These are phyloP conservation scores for Aplidium turbinatum DNA, from an alignment of 23 tunicate species.

Conservation along the genomic window DNA sequence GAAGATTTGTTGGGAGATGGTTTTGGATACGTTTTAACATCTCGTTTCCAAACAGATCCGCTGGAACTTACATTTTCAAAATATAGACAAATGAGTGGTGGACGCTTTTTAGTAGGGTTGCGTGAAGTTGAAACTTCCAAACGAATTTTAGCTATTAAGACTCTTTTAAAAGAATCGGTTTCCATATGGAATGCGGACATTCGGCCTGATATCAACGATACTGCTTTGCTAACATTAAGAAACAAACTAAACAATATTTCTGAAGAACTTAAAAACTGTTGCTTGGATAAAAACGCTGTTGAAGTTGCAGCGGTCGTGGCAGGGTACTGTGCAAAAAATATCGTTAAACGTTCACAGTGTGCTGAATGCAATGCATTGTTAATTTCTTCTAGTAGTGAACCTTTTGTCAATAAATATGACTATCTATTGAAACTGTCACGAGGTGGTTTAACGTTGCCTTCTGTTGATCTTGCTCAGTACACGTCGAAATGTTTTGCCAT, in stretches of 20 bases:
- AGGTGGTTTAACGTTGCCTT: neutral
- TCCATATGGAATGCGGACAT: too few species aligned
- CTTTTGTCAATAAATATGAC: too few species aligned
- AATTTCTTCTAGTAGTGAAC: too few species aligned
- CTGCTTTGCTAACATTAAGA: neutral
- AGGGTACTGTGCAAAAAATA: conserved; percentile 1
- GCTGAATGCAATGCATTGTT: neutral
- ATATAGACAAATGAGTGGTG: neutral
- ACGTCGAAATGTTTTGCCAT: conserved; percentile 1
- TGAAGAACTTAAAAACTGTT: neutral
- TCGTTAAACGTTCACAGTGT: neutral
- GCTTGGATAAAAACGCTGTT: neutral
- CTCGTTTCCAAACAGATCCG: conserved; percentile 5
- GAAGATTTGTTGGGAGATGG: conserved; percentile 4
- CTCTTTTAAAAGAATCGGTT: too few species aligned
- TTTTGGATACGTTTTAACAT: neutral
- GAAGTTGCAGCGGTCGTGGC: conserved; percentile 18
- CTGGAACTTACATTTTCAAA: neutral
- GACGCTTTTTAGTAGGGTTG: neutral
- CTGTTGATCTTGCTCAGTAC: neutral
- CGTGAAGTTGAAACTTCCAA: neutral
- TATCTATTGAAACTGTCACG: too few species aligned
- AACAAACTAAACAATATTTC: neutral
- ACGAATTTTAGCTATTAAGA: neutral
- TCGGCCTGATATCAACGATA: neutral